Evolutionary conservation across 30 jellyfish, hydroid and myxozoan genomes (phyloP).

Genomic region (Clytia hemisphaerica): DNA sequence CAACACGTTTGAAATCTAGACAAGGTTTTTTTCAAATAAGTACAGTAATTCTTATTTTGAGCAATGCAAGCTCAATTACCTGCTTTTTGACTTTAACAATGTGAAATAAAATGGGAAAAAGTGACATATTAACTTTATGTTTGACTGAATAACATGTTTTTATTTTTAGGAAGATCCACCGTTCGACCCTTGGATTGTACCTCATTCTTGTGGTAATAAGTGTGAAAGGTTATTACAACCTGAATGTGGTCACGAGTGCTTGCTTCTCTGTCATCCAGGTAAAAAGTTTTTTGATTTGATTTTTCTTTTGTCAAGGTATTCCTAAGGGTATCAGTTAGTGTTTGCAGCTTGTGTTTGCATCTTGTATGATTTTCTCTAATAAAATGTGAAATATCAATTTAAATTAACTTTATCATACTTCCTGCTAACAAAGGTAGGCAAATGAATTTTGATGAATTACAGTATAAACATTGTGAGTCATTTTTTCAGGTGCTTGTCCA

Average conservation of each 20-base stretch:
- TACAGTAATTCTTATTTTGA: too few species aligned
- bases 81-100: neutral
- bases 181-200: conserved; percentile 90
- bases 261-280: conserved; percentile 97
- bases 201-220: conserved; percentile 91
- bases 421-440: neutral
- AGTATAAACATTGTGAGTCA: neutral
- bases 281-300: neutral
- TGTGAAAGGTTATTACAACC: conserved; percentile 64
- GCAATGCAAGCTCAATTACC: too few species aligned
- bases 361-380: too few species aligned
- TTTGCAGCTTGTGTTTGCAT: too few species aligned
- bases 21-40: too few species aligned
- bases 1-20: too few species aligned
- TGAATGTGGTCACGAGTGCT: conserved; percentile 90
- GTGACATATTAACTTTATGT: neutral
- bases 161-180: conserved; percentile 68
- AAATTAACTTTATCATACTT: neutral
- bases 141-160: neutral
- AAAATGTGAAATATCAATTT: too few species aligned
- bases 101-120: neutral
- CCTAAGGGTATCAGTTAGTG: too few species aligned
- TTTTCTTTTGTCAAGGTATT: too few species aligned
- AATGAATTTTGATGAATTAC: neutral
- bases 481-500: conserved; percentile 63